Percentiles rank a stretch among this genome's conserved stretches.
Evolutionary conservation across 2,113 vertebrate genomes (phyloP).

Genomic region (Brienomyrus brachyistius): DNA sequence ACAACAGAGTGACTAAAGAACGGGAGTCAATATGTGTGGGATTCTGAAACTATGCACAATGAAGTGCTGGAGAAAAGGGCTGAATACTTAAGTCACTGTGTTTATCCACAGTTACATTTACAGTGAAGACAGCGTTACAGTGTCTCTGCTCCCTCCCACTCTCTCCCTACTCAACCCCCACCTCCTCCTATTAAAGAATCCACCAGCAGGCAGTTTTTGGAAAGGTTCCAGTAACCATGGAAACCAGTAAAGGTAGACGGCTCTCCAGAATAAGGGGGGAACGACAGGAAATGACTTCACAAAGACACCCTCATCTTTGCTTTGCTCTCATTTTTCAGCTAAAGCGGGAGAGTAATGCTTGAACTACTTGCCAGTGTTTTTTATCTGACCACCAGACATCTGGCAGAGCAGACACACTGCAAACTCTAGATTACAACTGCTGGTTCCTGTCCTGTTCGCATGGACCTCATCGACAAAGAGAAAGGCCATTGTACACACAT

Average conservation of each 20-base stretch:
- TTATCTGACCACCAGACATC: constrained; percentile 39
- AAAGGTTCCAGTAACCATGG: constrained; percentile 48
- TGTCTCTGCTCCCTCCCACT: constrained; percentile 6
- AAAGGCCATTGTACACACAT: constrained; percentile 30
- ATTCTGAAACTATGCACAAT: background rate
- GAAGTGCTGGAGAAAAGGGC: background rate
- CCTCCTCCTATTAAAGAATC: constrained; percentile 27
- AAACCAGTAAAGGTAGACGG: constrained; percentile 54
- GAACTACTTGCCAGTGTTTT: constrained; percentile 40
- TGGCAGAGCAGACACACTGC: constrained; percentile 36
- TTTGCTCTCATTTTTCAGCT: constrained; percentile 66
- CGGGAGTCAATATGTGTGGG: background rate
- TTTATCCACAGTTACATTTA: background rate
- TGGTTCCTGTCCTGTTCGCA: constrained; percentile 33
- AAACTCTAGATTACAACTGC: constrained; percentile 35
- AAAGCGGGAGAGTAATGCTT: constrained; percentile 59
- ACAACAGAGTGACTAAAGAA: background rate
- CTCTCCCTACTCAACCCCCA: constrained; percentile 16
- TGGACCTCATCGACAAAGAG: constrained; percentile 42
- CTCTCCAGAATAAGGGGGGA: constrained; percentile 34
- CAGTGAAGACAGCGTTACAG: background rate
- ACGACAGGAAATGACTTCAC: constrained; percentile 68
- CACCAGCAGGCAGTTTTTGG: constrained; percentile 41
- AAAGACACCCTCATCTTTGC: constrained; percentile 50
- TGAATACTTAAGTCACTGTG: background rate